A percentile compares a stretch with the other conserved stretches of the same genome.
Evolutionary conservation across 2,888 invertebrate genomes (phyloP).

Genomic region (Ichneumon xanthorius): DNA sequence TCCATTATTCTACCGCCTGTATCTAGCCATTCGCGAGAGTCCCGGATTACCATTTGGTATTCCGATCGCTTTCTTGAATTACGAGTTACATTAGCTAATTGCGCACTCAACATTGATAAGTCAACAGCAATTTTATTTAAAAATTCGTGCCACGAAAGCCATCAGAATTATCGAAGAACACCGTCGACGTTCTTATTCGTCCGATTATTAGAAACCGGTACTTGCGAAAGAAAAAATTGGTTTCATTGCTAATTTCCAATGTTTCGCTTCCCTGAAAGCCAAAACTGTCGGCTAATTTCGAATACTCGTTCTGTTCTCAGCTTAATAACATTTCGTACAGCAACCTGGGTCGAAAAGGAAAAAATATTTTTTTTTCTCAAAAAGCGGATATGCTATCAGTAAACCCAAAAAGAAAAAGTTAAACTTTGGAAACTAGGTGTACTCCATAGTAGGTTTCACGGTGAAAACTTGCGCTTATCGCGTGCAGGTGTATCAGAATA

Average conservation of each 20-base stretch:
- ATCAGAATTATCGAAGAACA: neutral
- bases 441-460: neutral
- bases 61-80: slow-evolving; percentile 38
- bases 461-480: slow-evolving; percentile 52
- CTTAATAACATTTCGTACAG: no score
- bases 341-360: no score
- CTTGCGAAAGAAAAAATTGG: neutral
- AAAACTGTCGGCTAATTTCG: neutral
- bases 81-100: slow-evolving; percentile 46
- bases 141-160: neutral
- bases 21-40: slow-evolving; percentile 9
- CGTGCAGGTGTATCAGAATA: slow-evolving; percentile 68
- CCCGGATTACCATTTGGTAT: slow-evolving; percentile 46
- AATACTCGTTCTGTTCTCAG: no score
- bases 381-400: neutral
- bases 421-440: neutral
- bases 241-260: neutral
- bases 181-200: neutral
- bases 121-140: neutral
- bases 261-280: neutral
- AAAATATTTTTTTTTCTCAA: no score
- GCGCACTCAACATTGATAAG: slow-evolving; percentile 27
- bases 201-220: neutral
- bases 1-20: slow-evolving; percentile 41
- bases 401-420: neutral